Base-by-base conservation (phyloP, 1,140 invertebrate species). In the Zelostemma sp. region DNA sequence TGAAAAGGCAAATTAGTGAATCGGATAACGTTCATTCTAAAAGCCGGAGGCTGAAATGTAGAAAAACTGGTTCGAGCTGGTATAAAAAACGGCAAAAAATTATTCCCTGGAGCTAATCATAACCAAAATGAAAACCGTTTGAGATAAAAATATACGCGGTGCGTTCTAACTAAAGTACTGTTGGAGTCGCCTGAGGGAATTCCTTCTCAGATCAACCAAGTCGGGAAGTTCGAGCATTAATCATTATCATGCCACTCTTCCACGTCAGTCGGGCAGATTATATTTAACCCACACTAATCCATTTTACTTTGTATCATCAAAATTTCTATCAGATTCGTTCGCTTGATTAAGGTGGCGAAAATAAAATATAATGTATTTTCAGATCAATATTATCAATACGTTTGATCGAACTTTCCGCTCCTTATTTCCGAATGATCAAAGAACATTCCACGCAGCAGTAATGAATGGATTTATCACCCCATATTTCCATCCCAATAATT, bases 181-280 rank as follows among this genome's bases (percentile, higher is more conserved):
- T 64, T 71, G 54, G 41, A 31, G 58, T 16, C 14, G 12, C 43
- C 58, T 12, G 8, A 35, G 45, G 60, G 59, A 60, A 21, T 46
- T 31, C 62, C 67, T 64, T 61, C 68, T 58, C 28, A 17, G 6
- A 9, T 18, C 21, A 48, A 15, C 41, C 0, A 64, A 68, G 51
- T 68, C 8, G 17, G 1, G 9, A 68, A 72, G 55, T 72, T 72
- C 46, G 11, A 51, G 25, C 60, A 72, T 68, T 68, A 72, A 68
- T 72, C 69, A 68, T 68, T 57, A 68, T 72, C 57, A 65, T 49
- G 21, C 61, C 51, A 65, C 51, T 61, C 62, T 65, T 62, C 45
- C 59, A 62, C 65, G 70, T 72, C 64, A 72, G 64, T 72, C 61
- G 65, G 61, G 56, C 57, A 45, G 68, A 65, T 68, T 72, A 65